Conservation (phyloP, 1,140 invertebrate genomes). For the Lutraria rhynchaena region DNA sequence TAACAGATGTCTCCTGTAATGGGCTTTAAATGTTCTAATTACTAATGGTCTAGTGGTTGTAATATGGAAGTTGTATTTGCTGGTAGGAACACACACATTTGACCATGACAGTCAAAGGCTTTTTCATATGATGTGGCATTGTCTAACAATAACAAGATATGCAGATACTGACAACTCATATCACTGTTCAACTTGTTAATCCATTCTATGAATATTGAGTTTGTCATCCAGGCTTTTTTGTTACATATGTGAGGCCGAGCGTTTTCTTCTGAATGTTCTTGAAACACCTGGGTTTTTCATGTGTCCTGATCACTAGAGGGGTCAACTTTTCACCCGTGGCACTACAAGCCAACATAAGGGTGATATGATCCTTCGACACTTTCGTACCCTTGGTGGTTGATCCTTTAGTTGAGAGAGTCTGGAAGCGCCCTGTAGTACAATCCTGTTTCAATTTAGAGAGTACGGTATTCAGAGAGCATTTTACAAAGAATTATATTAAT, state of each 20-base stretch:
- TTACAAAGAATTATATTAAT: too few species aligned
- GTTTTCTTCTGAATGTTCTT: slow-evolving; percentile 53
- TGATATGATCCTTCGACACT: slow-evolving; percentile 64
- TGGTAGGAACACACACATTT: slow-evolving; percentile 81
- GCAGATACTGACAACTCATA: slow-evolving; percentile 57
- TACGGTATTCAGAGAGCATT: too few species aligned
- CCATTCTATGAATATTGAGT: slow-evolving; percentile 73
- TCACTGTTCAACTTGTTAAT: slow-evolving; percentile 63
- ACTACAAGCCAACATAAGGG: slow-evolving; percentile 59
- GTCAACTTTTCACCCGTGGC: slow-evolving; percentile 65
- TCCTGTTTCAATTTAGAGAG: slow-evolving; percentile 71
- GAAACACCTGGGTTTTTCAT: slow-evolving; percentile 64
- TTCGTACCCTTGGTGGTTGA: slow-evolving; percentile 54
- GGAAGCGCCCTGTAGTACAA: slow-evolving; percentile 63
- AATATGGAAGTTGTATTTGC: slow-evolving; percentile 64
- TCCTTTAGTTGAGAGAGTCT: slow-evolving; percentile 59
- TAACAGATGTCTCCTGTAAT: slow-evolving; percentile 42
- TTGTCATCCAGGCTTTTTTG: slow-evolving; percentile 66
- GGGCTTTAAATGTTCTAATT: slow-evolving; percentile 59
- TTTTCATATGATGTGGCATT: slow-evolving; percentile 67
- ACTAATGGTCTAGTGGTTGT: slow-evolving; percentile 60
- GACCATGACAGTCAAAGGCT: slow-evolving; percentile 57
- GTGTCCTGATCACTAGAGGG: slow-evolving; percentile 66
- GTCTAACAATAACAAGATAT: slow-evolving; percentile 67
- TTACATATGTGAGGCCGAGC: slow-evolving; percentile 60